Evolutionary conservation across 1,140 invertebrate species (phyloP), one percentile per base, ranked within the genome.

Genomic region (Panulirus ornatus): DNA sequence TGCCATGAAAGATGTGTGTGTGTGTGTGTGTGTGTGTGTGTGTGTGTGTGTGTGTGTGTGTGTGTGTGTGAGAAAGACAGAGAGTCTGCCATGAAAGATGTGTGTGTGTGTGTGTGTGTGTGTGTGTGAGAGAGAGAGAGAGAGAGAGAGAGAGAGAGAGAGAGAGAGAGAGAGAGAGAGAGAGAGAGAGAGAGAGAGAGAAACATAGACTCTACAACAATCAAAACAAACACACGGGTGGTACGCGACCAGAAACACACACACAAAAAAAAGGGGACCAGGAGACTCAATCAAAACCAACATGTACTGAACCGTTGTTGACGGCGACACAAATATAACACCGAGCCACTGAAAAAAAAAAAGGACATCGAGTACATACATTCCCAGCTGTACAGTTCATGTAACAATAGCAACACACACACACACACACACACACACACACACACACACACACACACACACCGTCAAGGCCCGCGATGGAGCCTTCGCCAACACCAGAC

Each of bases 11-110:
- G n/a, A n/a, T n/a, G n/a, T n/a, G n/a, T n/a, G n/a, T n/a, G n/a
- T n/a, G n/a, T n/a, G n/a, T n/a, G n/a, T 58, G 51, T 58, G 51
- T 58, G 51, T 58, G 51, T 58, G 51, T 58, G 51, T 58, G 51
- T 58, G 51, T 58, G 51, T 58, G 51, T 58, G 51, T 58, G 51
- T 58, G 51, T 58, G 51, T 58, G 51, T 58, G 51, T n/a, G n/a
- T n/a, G n/a, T n/a, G n/a, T n/a, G n/a, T n/a, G n/a, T n/a, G n/a
- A n/a, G n/a, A n/a, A n/a, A n/a, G n/a, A n/a, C n/a, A n/a, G n/a
- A n/a, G n/a, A n/a, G n/a, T n/a, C n/a, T n/a, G n/a, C n/a, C n/a
- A n/a, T n/a, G n/a, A n/a, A n/a, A n/a, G n/a, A n/a, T n/a, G n/a
- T n/a, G n/a, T n/a, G n/a, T n/a, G n/a, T 58, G 51, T 58, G 51